phyloP scores from a whole-genome alignment of 1,140 invertebrate species.

The Theocolax elegans region DNA sequence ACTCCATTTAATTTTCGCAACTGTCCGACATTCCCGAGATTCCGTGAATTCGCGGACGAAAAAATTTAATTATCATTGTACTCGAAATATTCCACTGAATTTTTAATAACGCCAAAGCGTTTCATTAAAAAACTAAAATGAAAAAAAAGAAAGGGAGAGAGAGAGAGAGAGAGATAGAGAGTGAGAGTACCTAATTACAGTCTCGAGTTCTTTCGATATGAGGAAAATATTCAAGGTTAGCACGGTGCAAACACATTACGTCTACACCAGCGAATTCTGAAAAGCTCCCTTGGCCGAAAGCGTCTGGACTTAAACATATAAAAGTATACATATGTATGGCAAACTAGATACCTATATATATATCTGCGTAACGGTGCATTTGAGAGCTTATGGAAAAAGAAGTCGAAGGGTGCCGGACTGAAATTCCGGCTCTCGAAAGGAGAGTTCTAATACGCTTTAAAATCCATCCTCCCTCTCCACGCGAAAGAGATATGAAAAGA shows the following conservation, averaged over 20 bases:
- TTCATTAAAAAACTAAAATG: too few species aligned
- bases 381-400: too few species aligned
- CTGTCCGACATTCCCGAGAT: too few species aligned
- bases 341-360: too few species aligned
- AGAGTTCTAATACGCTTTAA: slow-evolving; percentile 57
- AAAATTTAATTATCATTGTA: slow-evolving; percentile 19
- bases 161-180: slow-evolving; percentile 1
- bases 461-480: slow-evolving; percentile 33
- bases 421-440: slow-evolving; percentile 39
- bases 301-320: slow-evolving; percentile 23
- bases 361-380: too few species aligned
- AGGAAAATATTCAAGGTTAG: slow-evolving; percentile 29
- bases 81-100: slow-evolving; percentile 6
- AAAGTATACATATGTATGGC: not conserved
- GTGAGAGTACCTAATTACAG: slow-evolving; percentile 12
- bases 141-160: too few species aligned
- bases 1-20: too few species aligned
- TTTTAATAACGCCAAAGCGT: slow-evolving; percentile 19
- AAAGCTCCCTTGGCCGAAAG: slow-evolving; percentile 8
- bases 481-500: slow-evolving; percentile 14
- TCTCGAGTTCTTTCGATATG: slow-evolving; percentile 26
- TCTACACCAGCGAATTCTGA: slow-evolving; percentile 17
- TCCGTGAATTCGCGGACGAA: too few species aligned
- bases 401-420: slow-evolving; percentile 20
- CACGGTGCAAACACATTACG: slow-evolving; percentile 20